Conservation (phyloP, 2,888 invertebrate genomes). For the Globia sparganii region DNA sequence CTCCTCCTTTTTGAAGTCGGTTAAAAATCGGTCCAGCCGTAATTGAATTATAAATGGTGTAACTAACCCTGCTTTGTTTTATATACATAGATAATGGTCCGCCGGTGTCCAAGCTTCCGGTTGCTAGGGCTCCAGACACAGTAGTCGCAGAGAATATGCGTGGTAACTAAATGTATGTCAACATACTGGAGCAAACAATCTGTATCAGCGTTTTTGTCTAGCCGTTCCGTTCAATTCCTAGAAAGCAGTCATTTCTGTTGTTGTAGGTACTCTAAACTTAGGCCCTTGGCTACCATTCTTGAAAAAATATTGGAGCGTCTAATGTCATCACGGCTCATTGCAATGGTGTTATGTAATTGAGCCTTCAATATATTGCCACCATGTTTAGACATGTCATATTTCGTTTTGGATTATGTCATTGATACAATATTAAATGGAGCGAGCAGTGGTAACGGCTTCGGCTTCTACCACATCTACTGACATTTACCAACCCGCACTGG, state of each 20-base stretch:
- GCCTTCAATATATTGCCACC: background rate
- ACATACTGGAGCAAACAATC: background rate
- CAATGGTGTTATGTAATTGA: constrained; percentile 8
- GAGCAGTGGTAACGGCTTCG: no score
- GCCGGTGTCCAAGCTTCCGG: background rate
- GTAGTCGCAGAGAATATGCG: background rate
- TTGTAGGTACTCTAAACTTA: background rate
- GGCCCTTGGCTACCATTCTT: background rate
- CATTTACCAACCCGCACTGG: no score
- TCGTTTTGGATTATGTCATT: background rate
- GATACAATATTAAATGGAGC: constrained; percentile 11
- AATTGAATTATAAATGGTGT: no score
- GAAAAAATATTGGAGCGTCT: background rate
- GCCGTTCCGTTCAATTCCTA: background rate
- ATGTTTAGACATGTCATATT: background rate
- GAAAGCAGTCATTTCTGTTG: background rate
- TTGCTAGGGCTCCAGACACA: background rate
- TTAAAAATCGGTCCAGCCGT: no score
- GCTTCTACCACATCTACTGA: no score
- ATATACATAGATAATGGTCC: no score
- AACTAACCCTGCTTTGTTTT: no score
- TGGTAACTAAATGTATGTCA: background rate
- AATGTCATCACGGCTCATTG: background rate
- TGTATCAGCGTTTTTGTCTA: background rate
- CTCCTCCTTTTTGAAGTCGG: no score